phyloP scores from a whole-genome alignment of 2,797 vertebrate species.

The Passerculus sandwichensis region DNA sequence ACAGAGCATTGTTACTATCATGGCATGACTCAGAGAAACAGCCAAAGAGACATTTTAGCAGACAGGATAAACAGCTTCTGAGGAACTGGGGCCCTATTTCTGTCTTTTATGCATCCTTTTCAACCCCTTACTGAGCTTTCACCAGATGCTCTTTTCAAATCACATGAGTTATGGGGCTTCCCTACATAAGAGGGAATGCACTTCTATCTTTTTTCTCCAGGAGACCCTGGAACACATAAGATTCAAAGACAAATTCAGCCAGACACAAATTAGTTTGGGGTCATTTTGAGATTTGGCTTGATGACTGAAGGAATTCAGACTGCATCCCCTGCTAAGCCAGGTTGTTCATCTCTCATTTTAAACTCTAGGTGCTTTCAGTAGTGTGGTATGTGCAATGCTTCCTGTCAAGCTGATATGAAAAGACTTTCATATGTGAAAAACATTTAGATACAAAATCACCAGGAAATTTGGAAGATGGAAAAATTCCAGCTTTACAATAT shows the following conservation, averaged over 20 bases:
- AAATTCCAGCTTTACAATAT: conserved; percentile 48
- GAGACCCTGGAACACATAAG: conserved; percentile 25
- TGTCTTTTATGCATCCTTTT: conserved; percentile 41
- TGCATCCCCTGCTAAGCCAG: conserved; percentile 27
- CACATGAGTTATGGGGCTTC: conserved; percentile 40
- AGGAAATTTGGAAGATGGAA: conserved; percentile 57
- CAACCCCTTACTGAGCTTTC: conserved; percentile 2
- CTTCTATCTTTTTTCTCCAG: conserved; percentile 29
- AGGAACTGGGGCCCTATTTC: conserved; percentile 42
- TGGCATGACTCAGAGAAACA: conserved; percentile 55
- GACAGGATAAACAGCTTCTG: conserved; percentile 49
- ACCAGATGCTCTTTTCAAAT: conserved; percentile 50
- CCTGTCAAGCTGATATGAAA: conserved; percentile 44
- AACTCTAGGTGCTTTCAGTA: background rate
- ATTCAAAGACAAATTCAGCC: conserved; percentile 55
- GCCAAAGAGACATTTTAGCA: conserved; percentile 37
- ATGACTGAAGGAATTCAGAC: conserved; percentile 12
- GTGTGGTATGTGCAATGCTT: background rate
- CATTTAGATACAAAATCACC: conserved; percentile 43
- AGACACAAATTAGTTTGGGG: conserved; percentile 51
- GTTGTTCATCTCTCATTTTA: conserved; percentile 34
- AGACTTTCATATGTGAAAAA: conserved; percentile 42
- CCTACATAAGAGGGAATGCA: background rate
- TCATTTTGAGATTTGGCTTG: conserved; percentile 17
- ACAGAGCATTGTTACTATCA: conserved; percentile 23